A percentile compares a stretch with the other conserved stretches of the same genome.
Conservation (phyloP, 2,888 invertebrate genomes). For the Galeopsomyia nigrocyanea region DNA sequence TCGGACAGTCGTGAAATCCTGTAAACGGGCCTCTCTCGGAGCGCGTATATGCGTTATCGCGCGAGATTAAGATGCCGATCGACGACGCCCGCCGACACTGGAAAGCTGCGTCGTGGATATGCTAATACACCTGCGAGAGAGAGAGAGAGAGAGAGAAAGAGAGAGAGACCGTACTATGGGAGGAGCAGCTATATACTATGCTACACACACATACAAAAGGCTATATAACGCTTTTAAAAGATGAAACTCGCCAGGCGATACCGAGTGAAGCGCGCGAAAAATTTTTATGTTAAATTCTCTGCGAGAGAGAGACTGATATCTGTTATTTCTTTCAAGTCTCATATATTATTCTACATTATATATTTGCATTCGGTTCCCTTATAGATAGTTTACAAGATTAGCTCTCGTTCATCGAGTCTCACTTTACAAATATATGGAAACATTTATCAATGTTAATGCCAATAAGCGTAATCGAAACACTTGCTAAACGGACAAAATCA, state of each 20-base stretch:
- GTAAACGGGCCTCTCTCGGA: slow-evolving; percentile 39
- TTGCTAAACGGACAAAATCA: too few relatives aligned
- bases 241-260: slow-evolving; percentile 3
- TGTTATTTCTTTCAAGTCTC: too few relatives aligned
- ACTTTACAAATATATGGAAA: too few relatives aligned
- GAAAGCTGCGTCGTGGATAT: slow-evolving; percentile 43
- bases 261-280: too few relatives aligned
- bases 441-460: too few relatives aligned
- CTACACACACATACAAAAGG: too few relatives aligned
- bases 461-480: too few relatives aligned
- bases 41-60: slow-evolving; percentile 56
- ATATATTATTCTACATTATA: too few relatives aligned
- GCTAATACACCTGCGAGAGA: slow-evolving; percentile 44
- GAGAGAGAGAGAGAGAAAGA: neutral
- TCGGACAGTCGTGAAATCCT: slow-evolving; percentile 49
- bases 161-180: neutral
- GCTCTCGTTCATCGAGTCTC: too few relatives aligned
- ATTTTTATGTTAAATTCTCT: slow-evolving; percentile 1
- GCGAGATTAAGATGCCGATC: slow-evolving; percentile 65
- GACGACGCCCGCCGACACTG: slow-evolving; percentile 32
- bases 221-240: slow-evolving; percentile 9
- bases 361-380: too few relatives aligned
- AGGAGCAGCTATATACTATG: too few relatives aligned
- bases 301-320: neutral
- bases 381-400: too few relatives aligned